Base-by-base conservation (phyloP, 2,113 vertebrate species). In the Carassius gibelio region DNA sequence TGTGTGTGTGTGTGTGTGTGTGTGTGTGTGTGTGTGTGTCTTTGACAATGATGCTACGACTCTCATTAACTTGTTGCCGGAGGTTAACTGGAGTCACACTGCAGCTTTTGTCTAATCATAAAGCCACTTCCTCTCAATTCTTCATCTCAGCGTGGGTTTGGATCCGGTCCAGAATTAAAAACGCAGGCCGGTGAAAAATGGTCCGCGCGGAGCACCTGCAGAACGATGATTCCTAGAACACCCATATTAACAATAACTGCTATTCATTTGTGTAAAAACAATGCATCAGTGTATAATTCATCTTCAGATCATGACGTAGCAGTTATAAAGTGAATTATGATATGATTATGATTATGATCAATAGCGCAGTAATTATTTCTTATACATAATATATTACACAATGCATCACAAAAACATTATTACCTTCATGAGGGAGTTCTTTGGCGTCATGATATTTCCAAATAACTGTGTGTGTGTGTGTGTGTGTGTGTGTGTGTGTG, bases 51-150 rank as follows among this genome's bases (percentile, higher is more conserved):
- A 68, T 26, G 19, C 45, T 86, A 83, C 76, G 81, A 75, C 81
- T 89, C 86, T 90, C 91, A 91, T 91, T 92, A 91, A 83, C 26
- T 50, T 9, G n/a, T 50, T 77, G 89, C 66, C 89, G 11, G 45
- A 89, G 91, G 92, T 92, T 92, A 93, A 92, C 75, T 10, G 87
- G 85, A 89, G 91, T 92, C 89, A 89, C 57, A 72, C 85, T 77
- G 83, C 88, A 86, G 79, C 75, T 8, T 81, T 68, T 76, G 62
- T 89, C 87, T 90, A 90, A 91, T 91, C 89, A 87, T 90, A 88
- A 86, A 85, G 88, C 69, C 84, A 55, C 91, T 89, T 89, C 64
- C 82, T 79, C 88, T 62, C 78, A 74, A 62, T 86, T 74, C 30
- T 88, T 88, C 81, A 75, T 81, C 36, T 77, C 42, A 62, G 42